phyloP scores from a whole-genome alignment of 2,888 invertebrate species.

The Torymus aiolomorphi region DNA sequence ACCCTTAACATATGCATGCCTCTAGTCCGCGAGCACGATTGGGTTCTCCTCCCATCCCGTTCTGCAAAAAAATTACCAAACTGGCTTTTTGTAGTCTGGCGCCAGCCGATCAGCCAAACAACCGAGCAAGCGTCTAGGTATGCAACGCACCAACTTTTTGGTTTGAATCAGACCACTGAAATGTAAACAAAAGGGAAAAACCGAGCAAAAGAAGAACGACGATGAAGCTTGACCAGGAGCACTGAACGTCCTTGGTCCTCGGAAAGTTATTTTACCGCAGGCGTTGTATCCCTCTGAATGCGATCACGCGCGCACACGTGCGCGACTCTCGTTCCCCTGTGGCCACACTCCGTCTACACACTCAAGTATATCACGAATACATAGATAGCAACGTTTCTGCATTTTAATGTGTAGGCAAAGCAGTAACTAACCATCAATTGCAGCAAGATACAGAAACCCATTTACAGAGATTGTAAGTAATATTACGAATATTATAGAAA shows the following conservation, averaged over 20 bases:
- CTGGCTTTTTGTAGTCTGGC: slow-evolving; percentile 58
- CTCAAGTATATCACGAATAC: no score
- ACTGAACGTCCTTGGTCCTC: slow-evolving; percentile 69
- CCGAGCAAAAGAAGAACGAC: slow-evolving; percentile 21
- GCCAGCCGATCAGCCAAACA: slow-evolving; percentile 60
- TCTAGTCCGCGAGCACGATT: no score
- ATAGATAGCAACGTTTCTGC: no score
- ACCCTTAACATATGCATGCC: background rate
- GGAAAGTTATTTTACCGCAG: slow-evolving; percentile 42
- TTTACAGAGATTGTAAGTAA: no score
- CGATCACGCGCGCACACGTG: slow-evolving; percentile 5
- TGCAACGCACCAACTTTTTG: slow-evolving; percentile 14
- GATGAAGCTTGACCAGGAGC: slow-evolving; percentile 58
- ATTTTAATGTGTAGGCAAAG: no score
- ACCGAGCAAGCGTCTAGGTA: slow-evolving; percentile 38
- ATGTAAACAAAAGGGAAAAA: background rate
- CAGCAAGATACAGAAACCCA: no score
- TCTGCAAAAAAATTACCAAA: slow-evolving; percentile 33
- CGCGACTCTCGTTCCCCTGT: background rate
- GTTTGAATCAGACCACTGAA: background rate
- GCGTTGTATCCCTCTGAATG: slow-evolving; percentile 1
- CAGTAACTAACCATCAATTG: no score
- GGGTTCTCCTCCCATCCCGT: background rate
- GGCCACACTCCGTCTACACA: background rate
- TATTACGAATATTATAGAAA: no score